Percentiles rank a stretch among this genome's conserved stretches.
phyloP scores from a whole-genome alignment of 1,140 invertebrate species.

The Spodoptera frugiperda region DNA sequence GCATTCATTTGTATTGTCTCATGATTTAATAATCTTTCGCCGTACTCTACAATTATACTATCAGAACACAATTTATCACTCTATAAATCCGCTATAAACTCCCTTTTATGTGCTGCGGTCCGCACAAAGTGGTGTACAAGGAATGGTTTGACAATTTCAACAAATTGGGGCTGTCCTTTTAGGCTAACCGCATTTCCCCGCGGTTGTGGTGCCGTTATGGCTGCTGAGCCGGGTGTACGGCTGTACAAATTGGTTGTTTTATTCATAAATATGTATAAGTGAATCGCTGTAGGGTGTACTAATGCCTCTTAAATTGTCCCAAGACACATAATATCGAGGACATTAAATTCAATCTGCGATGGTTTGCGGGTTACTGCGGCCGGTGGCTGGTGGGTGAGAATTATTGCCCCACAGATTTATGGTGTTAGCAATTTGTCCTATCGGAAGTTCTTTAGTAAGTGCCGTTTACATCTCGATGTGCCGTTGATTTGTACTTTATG shows the following conservation, averaged over 20 bases:
- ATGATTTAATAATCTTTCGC: constrained; percentile 7
- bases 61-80: constrained; percentile 44
- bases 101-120: constrained; percentile 19
- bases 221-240: constrained; percentile 44
- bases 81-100: constrained; percentile 48
- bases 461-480: constrained; percentile 2
- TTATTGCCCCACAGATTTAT: constrained; percentile 66
- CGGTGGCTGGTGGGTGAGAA: constrained; percentile 55
- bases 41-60: constrained; percentile 40
- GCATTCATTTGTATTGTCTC: constrained; percentile 28
- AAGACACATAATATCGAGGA: constrained; percentile 58
- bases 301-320: constrained; percentile 71
- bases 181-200: constrained; percentile 45
- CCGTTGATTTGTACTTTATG: constrained; percentile 12
- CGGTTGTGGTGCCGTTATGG: constrained; percentile 50
- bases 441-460: constrained; percentile 57
- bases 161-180: constrained; percentile 62
- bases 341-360: constrained; percentile 64
- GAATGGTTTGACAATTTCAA: constrained; percentile 55
- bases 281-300: constrained; percentile 62
- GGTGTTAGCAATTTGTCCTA: constrained; percentile 62
- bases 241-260: constrained; percentile 68
- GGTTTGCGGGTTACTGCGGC: constrained; percentile 47
- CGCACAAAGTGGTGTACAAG: constrained; percentile 27
- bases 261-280: constrained; percentile 74